Evolutionary conservation across 2,113 vertebrate genomes (phyloP).

Genomic region (Azemiops feae): DNA sequence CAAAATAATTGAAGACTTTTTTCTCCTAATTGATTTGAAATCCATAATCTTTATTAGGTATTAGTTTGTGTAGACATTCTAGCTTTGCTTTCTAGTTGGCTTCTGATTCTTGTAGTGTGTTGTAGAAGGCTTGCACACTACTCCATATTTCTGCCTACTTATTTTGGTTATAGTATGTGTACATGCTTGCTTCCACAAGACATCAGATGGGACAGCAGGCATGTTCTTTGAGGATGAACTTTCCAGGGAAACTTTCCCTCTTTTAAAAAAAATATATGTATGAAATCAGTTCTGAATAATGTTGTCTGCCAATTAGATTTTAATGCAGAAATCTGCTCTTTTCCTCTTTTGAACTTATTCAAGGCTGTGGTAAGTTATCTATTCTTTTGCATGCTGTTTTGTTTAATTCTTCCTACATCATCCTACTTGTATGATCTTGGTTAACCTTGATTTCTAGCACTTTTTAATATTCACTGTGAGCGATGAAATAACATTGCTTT

Average conservation of each 20-base stretch:
- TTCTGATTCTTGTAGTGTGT: conserved; percentile 39
- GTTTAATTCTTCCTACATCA: conserved; percentile 66
- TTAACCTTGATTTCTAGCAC: conserved; percentile 62
- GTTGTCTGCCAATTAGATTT: conserved; percentile 63
- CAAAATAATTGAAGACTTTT: neutral
- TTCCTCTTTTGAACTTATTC: conserved; percentile 83
- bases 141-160: conserved; percentile 43
- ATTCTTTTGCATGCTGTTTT: conserved; percentile 72
- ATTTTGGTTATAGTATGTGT: conserved; percentile 26
- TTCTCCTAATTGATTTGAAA: conserved; percentile 31
- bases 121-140: conserved; percentile 24
- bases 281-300: conserved; percentile 53
- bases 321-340: conserved; percentile 87
- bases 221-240: conserved; percentile 39
- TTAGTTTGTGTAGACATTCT: conserved; percentile 29
- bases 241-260: conserved; percentile 24
- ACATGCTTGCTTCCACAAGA: conserved; percentile 40
- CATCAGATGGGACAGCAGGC: conserved; percentile 33
- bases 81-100: conserved; percentile 44
- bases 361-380: conserved; percentile 97
- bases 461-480: conserved; percentile 29
- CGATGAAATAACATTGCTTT: conserved; percentile 49
- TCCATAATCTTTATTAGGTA: conserved; percentile 12
- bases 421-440: conserved; percentile 54
- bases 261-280: conserved; percentile 18